Evolutionary conservation across 2,888 invertebrate genomes (phyloP), one percentile per base, ranked within the genome.

Genomic region (Apantesis nais): DNA sequence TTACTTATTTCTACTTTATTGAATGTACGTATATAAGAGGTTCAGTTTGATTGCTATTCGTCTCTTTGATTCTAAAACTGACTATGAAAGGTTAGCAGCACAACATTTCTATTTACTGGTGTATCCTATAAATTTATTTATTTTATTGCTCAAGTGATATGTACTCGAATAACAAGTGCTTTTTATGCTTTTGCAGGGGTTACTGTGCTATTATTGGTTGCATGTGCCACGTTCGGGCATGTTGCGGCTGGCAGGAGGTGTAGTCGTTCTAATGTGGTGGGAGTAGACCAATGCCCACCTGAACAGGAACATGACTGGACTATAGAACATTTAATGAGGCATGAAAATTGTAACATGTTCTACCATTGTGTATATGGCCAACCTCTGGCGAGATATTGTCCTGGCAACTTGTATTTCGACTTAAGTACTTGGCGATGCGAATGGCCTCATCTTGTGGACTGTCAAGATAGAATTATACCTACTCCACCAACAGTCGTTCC

Each of bases 301-400:
- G 65, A 68, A 48, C 67, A 72, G 41, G 65, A 61, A 48, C 25
- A 22, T 9, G 65, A 72, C 62, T 68, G 67, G 67, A 7, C 34
- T 2, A 68, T 68, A 22, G 67, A 68, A 52, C 31, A 37, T 31
- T 58, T 70, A 62, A 62, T 70, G 31, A 62, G 66, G 16, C 82
- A 84, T 29, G 82, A 80, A 60, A 77, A 80, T 67, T 80, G 83
- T 68, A 65, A 81, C 39, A 78, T 83, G 66, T 86, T 79, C 74
- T 83, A 96, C 37, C 96, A 96, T 79, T 96, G 96, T 82, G 95
- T 96, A 93, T 94, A 96, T 78, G 96, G 95, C 16, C 83, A 87
- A 0, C 96, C 94, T 0, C 86, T 95, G 9, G 96, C 96, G 76
- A 92, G 95, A 78, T 85, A 89, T 2, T 96, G 96, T 78, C 95